These are phyloP conservation scores for Myathropa florea DNA, from an alignment of 2,888 invertebrate genomes.

Conservation along the genomic window DNA sequence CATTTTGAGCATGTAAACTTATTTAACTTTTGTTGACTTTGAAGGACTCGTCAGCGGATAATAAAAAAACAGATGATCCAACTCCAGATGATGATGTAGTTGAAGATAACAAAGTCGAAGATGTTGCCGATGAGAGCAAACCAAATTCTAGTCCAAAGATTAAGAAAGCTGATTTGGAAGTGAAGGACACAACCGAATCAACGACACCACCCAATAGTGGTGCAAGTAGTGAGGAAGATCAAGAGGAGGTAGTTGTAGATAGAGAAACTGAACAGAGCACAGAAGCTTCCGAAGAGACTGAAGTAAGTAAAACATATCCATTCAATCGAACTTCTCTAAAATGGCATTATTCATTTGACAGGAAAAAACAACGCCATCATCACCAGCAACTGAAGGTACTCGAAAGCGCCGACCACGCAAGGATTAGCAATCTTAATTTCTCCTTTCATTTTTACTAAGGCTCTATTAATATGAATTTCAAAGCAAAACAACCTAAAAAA, in stretches of 20 bases:
- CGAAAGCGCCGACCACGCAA: slow-evolving; percentile 79
- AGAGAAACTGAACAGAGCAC: slow-evolving; percentile 47
- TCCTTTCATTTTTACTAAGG: slow-evolving; percentile 53
- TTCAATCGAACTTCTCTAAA: not conserved
- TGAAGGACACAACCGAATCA: slow-evolving; percentile 72
- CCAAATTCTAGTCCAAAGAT: slow-evolving; percentile 77
- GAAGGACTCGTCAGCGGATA: slow-evolving; percentile 81
- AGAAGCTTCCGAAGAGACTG: slow-evolving; percentile 74
- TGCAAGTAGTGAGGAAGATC: slow-evolving; percentile 70
- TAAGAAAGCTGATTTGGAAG: slow-evolving; percentile 81
- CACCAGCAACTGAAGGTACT: slow-evolving; percentile 65
- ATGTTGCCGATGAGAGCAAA: slow-evolving; percentile 63
- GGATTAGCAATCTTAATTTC: slow-evolving; percentile 74
- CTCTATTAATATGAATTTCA: slow-evolving; percentile 65
- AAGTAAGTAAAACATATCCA: slow-evolving; percentile 69
- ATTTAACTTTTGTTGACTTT: not conserved
- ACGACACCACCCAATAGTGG: slow-evolving; percentile 66
- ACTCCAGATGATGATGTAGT: slow-evolving; percentile 82
- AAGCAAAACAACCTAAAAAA: slow-evolving; percentile 19
- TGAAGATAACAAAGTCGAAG: slow-evolving; percentile 65
- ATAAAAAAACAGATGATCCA: slow-evolving; percentile 88
- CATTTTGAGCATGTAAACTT: not conserved
- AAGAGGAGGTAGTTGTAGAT: slow-evolving; percentile 71
- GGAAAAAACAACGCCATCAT: slow-evolving; percentile 57
- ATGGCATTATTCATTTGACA: not conserved